Percentiles rank a stretch among this genome's conserved stretches.
Conservation (phyloP, 2,888 invertebrate genomes). For the Timema podura region DNA sequence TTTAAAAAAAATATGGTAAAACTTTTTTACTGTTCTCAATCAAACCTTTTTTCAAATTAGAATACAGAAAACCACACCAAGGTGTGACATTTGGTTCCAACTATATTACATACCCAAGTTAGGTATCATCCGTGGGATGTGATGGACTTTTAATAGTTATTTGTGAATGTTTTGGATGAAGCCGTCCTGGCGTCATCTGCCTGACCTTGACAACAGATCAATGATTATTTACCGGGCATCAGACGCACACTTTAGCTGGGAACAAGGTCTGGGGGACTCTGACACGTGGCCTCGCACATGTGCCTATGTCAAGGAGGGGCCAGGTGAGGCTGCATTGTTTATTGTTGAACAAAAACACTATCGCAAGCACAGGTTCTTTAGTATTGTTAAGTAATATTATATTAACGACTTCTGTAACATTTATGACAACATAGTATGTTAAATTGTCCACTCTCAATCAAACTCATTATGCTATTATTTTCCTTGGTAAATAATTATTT, state of each 20-base stretch:
- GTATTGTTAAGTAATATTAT: no score
- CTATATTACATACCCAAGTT: no score
- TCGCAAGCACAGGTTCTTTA: no score
- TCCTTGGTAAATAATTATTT: no score
- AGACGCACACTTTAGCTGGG: slow-evolving; percentile 82
- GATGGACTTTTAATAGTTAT: background rate
- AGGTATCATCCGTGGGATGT: no score
- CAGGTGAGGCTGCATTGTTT: background rate
- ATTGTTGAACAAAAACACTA: background rate
- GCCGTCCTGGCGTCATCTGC: slow-evolving; percentile 92
- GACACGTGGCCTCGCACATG: slow-evolving; percentile 63
- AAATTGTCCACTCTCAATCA: no score
- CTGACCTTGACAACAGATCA: slow-evolving; percentile 67
- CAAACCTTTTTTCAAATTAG: no score
- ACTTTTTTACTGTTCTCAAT: background rate
- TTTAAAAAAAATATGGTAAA: background rate
- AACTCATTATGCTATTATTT: no score
- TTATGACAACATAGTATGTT: no score
- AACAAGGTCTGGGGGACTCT: slow-evolving; percentile 50
- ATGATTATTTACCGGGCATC: slow-evolving; percentile 91
- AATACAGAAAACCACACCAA: no score
- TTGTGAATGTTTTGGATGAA: slow-evolving; percentile 43
- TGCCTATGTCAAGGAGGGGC: slow-evolving; percentile 79
- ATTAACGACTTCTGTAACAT: no score
- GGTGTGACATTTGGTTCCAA: no score